Evolutionary conservation across 2,888 invertebrate species (phyloP), one percentile per base, ranked within the genome.

Genomic region (Parthenolecanium corni): DNA sequence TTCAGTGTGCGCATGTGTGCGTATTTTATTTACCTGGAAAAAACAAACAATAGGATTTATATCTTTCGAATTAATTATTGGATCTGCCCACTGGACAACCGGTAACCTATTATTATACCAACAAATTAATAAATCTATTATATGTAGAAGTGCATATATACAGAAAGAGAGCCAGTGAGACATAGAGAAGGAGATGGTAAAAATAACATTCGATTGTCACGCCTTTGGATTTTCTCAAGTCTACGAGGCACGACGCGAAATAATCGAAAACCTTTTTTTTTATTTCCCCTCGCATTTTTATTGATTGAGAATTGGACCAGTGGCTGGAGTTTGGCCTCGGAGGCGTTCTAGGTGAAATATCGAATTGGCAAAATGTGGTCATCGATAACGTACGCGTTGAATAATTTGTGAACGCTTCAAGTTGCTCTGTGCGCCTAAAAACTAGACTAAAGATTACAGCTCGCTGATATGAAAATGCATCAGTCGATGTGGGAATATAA

Each of bases 1-100:
- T n/a, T n/a, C n/a, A n/a, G 9, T 31, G 31, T 31, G 4, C 9
- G 31, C 9, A 9, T 31, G 31, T 31, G 54, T 54, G 38, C 23
- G 47, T 44, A 46, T 31, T 46, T 25, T 54, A 54, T 57, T 57
- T 57, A 31, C n/a, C n/a, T n/a, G n/a, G 31, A 57, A 57, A 57
- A 57, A 57, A 57, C 57, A 57, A 57, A 57, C 57, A 57, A 57
- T 57, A 46, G 57, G 57, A 57, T 57, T 57, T 57, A 57, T 57
- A 57, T 57, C 57, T 57, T 47, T 57, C 57, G 57, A 57, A 47
- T 57, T 57, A 57, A 57, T 57, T 57, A 57, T 57, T 57, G 57
- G 57, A 57, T 57, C 57, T 57, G 46, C 57, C 57, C 57, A 57
- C 57, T 36, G 57, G 42, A 54, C 54, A 23, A 46, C 47, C 47